Evolutionary conservation across 92 coral and sea anemone species (phyloP).

Genomic region (Parazoanthus atlanticus): DNA sequence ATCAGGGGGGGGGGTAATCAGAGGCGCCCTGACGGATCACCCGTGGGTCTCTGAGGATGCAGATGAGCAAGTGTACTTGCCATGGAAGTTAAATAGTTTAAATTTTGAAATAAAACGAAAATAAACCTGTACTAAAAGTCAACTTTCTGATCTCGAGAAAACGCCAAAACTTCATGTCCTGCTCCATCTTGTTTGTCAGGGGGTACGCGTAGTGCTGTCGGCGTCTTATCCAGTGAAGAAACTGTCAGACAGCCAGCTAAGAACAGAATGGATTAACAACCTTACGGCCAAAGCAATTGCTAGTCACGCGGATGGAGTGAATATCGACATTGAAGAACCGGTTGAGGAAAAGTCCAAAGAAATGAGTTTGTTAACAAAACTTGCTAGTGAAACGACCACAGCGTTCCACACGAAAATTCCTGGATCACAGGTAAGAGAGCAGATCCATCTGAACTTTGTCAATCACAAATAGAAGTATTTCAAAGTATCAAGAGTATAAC

Average conservation of each 20-base stretch:
- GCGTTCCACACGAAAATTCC: conserved; percentile 79
- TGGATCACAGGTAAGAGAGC: conserved; percentile 75
- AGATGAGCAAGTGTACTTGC: too few relatives aligned
- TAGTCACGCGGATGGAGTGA: conserved; percentile 92
- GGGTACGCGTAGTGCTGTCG: conserved; percentile 90
- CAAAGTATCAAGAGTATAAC: too few relatives aligned
- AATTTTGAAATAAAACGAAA: too few relatives aligned
- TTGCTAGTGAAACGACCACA: conserved; percentile 69
- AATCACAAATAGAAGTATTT: not conserved
- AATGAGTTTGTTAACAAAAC: conserved; percentile 74
- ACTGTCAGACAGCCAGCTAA: conserved; percentile 62
- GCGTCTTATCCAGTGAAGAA: conserved; percentile 77
- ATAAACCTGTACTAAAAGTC: not conserved
- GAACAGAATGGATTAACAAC: conserved; percentile 84
- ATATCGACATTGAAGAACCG: conserved; percentile 93
- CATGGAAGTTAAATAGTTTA: too few relatives aligned
- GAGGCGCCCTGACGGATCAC: too few relatives aligned
- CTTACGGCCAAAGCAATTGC: conserved; percentile 77
- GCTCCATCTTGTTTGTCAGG: conserved; percentile 52
- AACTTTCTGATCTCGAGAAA: not conserved
- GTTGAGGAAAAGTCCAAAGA: conserved; percentile 77
- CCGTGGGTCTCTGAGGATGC: too few relatives aligned
- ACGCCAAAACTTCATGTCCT: not conserved
- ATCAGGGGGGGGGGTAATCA: too few relatives aligned
- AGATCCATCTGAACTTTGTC: too few relatives aligned